Conservation (phyloP, 2,888 invertebrate genomes). For the Amphipoea oculea region DNA sequence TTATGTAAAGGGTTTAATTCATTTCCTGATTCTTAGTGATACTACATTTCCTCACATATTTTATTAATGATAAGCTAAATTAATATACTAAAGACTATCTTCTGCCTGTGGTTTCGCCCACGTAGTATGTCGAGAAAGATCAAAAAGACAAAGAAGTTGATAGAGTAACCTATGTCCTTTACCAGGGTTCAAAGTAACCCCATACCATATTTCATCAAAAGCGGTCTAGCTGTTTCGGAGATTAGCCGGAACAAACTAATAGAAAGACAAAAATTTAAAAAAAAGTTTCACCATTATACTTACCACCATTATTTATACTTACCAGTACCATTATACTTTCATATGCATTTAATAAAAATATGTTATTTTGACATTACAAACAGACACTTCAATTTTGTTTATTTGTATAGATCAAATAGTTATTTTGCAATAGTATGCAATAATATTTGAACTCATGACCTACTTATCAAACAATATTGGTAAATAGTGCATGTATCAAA, state of each 20-base stretch:
- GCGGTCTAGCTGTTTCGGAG: too few species aligned
- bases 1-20: not conserved
- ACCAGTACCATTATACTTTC: not conserved
- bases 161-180: not conserved
- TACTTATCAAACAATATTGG: conserved; percentile 35
- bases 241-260: too few species aligned
- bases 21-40: conserved; percentile 26
- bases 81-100: not conserved
- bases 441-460: conserved; percentile 32
- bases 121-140: not conserved
- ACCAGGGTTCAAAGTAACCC: not conserved
- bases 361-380: not conserved
- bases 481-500: conserved; percentile 38
- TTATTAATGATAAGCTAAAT: not conserved
- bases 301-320: too few species aligned
- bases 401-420: not conserved
- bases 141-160: not conserved
- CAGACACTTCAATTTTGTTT: not conserved
- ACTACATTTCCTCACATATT: too few species aligned
- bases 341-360: not conserved
- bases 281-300: too few species aligned
- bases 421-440: conserved; percentile 12
- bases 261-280: too few species aligned
- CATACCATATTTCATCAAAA: too few species aligned
- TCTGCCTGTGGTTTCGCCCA: not conserved